Evolutionary conservation across 2,888 invertebrate species (phyloP), one percentile per base, ranked within the genome.

Genomic region (Ectemnius cavifrons): DNA sequence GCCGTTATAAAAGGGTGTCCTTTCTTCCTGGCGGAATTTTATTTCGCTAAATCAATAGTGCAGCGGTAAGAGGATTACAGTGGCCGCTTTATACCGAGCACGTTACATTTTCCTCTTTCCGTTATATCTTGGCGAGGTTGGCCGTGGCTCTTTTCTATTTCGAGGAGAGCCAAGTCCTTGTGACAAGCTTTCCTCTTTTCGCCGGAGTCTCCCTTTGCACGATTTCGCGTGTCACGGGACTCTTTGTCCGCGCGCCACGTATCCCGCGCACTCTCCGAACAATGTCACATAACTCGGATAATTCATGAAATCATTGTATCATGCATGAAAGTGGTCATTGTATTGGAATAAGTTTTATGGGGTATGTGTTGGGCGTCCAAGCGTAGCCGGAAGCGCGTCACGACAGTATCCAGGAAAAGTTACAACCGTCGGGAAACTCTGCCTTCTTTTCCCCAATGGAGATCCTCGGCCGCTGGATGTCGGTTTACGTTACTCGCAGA

Each of bases 141-240:
- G 37, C 11, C 37, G 37, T 37, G 37, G 37, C 37, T 11, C 37
- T 37, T 37, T 37, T 37, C 37, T 37, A 37, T 11, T 11, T 37
- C 37, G 37, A 11, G 11, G 37, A 37, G 8, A 37, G 37, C 37
- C 37, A 1, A 37, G 37, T 37, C 37, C 37, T 37, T 37, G 6
- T 11, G 37, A 37, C 8, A 37, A 37, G 11, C 52, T 37, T 37
- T 52, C 63, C 56, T 46, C 20, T 63, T 57, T 20, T 8, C 20
- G 56, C 46, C 20, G 2, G 20, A 20, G 20, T 52, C 16, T 37
- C 37, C 37, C 14, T 18, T 28, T 46, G 23, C 23, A 23, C 60
- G 83, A 83, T 85, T 84, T 80, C 78, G 79, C 80, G 79, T 82
- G 83, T 80, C 84, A 80, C 74, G 71, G 74, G 75, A 75, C 74